phyloP scores from a whole-genome alignment of 2,888 invertebrate genomes.

The Catocala sponsa region DNA sequence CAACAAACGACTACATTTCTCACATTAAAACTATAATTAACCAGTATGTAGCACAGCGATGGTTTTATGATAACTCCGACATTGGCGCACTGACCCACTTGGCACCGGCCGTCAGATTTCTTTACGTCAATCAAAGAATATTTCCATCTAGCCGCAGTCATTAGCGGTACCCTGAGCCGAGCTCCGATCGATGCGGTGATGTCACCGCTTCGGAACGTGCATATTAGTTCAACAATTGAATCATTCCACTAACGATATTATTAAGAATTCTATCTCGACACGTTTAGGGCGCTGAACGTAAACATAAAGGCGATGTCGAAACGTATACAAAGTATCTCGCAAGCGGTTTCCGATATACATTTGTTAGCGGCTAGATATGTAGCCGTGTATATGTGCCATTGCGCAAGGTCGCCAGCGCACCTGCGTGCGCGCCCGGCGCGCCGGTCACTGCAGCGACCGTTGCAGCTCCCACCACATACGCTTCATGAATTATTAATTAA shows the following conservation, averaged over 20 bases:
- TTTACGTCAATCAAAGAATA: constrained; percentile 78
- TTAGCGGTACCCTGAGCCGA: constrained; percentile 34
- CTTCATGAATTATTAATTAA: constrained; percentile 68
- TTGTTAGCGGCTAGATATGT: constrained; percentile 73
- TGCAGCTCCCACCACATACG: constrained; percentile 74
- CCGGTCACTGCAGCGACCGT: constrained; percentile 74
- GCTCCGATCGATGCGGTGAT: constrained; percentile 58
- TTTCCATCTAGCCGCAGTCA: constrained; percentile 64
- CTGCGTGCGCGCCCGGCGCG: constrained; percentile 58
- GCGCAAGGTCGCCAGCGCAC: constrained; percentile 83
- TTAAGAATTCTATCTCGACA: constrained; percentile 60
- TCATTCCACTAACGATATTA: constrained; percentile 50
- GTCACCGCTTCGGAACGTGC: constrained; percentile 67
- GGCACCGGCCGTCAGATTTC: constrained; percentile 68
- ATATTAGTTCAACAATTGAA: constrained; percentile 55
- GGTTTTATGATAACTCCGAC: constrained; percentile 78
- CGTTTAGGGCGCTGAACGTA: constrained; percentile 61
- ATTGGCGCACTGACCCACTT: constrained; percentile 84
- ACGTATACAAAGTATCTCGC: constrained; percentile 75
- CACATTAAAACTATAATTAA: constrained; percentile 67
- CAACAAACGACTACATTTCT: constrained; percentile 55
- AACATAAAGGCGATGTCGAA: constrained; percentile 70
- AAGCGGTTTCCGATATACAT: constrained; percentile 79
- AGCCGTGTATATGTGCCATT: constrained; percentile 73
- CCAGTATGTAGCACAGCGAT: constrained; percentile 53